These are phyloP conservation scores for Chiloscyllium plagiosum DNA, from an alignment of 2,113 vertebrate genomes.

Conservation along the genomic window DNA sequence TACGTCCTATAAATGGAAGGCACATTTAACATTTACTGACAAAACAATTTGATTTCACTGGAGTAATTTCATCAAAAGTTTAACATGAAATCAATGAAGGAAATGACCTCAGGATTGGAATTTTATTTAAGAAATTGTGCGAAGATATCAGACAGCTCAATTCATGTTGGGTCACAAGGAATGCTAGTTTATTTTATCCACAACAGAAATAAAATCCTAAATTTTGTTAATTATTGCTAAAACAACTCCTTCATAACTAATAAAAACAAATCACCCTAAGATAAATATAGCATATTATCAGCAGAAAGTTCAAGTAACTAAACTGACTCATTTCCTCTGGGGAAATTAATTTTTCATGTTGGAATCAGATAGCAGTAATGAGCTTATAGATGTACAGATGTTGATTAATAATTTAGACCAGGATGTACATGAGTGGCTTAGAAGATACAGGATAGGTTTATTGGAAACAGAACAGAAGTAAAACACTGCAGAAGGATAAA, in stretches of 20 bases:
- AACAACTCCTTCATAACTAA: neutral
- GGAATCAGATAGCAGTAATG: slow-evolving; percentile 21
- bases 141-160: neutral
- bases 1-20: neutral
- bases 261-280: neutral
- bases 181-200: neutral
- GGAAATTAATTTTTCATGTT: slow-evolving; percentile 28
- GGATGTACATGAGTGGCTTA: neutral
- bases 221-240: neutral
- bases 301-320: neutral
- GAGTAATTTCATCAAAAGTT: neutral
- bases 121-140: neutral
- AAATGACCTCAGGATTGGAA: neutral
- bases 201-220: neutral
- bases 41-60: neutral
- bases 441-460: neutral
- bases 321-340: neutral
- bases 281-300: neutral
- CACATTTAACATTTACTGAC: neutral
- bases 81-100: neutral
- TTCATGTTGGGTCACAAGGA: neutral
- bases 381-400: neutral
- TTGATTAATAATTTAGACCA: slow-evolving; percentile 2
- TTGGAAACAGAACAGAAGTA: neutral
- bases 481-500: neutral